A percentile compares a stretch with the other conserved stretches of the same genome.
Conservation (phyloP, 2,797 vertebrate genomes). For the Cuniculus paca region DNA sequence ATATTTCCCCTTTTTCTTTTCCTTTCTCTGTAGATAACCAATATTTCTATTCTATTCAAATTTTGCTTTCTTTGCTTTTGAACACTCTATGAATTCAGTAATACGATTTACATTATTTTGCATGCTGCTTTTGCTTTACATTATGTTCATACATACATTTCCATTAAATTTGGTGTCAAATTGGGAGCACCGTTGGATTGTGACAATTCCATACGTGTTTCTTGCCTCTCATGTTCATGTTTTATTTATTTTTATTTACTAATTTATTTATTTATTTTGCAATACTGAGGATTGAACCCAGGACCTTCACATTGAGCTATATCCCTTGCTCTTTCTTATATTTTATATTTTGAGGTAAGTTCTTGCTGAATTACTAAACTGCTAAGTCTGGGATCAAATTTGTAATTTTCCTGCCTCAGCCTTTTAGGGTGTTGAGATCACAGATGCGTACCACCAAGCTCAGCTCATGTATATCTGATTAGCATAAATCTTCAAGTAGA, state of each 20-base stretch:
- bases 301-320: background rate
- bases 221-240: background rate
- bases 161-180: background rate
- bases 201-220: background rate
- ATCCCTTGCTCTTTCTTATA: background rate
- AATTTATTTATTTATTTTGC: no score
- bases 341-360: background rate
- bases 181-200: background rate
- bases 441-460: no score
- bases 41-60: background rate
- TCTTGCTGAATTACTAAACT: background rate
- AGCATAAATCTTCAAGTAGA: background rate
- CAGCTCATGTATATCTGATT: background rate
- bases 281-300: background rate
- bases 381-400: background rate
- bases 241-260: background rate
- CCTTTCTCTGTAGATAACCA: background rate
- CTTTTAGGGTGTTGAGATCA: no score
- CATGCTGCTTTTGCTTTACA: background rate
- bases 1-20: background rate
- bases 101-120: background rate
- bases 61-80: constrained; percentile 25
- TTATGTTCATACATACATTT: constrained; percentile 28
- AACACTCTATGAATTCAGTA: background rate
- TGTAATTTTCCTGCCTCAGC: background rate